These are phyloP conservation scores for Porites divaricata DNA, from an alignment of 92 coral and sea anemone species.

Conservation along the genomic window DNA sequence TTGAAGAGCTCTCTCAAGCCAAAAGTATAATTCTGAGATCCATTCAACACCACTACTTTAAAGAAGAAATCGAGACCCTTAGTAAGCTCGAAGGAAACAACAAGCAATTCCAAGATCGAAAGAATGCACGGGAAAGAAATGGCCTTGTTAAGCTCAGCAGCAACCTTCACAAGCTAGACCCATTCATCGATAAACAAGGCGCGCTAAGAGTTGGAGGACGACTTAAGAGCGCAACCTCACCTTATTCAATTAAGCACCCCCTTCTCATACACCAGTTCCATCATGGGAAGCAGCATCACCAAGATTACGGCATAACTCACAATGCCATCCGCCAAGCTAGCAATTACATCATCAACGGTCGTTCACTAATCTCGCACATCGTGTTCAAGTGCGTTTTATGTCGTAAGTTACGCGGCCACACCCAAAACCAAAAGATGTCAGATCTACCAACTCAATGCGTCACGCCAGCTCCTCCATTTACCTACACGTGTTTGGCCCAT, in stretches of 20 bases:
- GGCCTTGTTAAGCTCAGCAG: conserved; percentile 1
- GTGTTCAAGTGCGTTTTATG: conserved; percentile 7
- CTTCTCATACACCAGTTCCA: conserved; percentile 41
- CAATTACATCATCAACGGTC: conserved; percentile 42
- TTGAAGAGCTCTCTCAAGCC: no score
- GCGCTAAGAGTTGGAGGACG: conserved; percentile 47
- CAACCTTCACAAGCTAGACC: conserved; percentile 27
- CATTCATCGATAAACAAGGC: conserved; percentile 29
- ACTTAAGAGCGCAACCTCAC: no score
- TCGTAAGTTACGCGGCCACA: no score
- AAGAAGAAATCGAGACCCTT: conserved; percentile 14
- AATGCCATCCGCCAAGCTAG: conserved; percentile 57
- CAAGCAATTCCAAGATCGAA: conserved; percentile 11
- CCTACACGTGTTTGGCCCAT: no score
- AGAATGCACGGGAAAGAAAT: conserved; percentile 31
- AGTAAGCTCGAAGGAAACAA: conserved; percentile 29
- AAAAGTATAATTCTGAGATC: no score
- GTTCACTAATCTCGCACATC: conserved; percentile 33
- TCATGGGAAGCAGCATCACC: conserved; percentile 61
- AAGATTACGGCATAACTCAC: conserved; percentile 48
- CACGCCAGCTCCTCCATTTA: no score
- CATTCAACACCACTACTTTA: conserved; percentile 38
- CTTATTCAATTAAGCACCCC: conserved; percentile 28
- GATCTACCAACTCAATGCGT: no score
- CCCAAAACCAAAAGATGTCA: no score